A percentile compares a stretch with the other conserved stretches of the same genome.
phyloP scores from a whole-genome alignment of 1,140 invertebrate species.

The Ostrea denselamellosa region DNA sequence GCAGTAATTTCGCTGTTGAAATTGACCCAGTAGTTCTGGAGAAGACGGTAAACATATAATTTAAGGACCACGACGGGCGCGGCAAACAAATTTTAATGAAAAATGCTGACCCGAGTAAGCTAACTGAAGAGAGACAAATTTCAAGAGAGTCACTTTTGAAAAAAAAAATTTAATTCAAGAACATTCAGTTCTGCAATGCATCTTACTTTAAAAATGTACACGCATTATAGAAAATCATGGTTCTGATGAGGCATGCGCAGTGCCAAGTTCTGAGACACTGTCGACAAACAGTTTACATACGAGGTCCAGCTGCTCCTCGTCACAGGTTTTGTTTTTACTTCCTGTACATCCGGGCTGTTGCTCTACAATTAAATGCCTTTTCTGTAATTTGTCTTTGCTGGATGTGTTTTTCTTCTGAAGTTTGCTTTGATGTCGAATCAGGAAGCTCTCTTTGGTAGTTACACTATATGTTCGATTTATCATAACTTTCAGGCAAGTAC shows the following conservation, averaged over 20 bases:
- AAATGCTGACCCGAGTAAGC: too few species aligned
- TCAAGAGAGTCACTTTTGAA: not conserved
- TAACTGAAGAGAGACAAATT: too few species aligned
- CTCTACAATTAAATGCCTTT: conserved; percentile 15
- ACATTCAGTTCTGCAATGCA: not conserved
- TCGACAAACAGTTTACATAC: conserved; percentile 37
- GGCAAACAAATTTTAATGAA: too few species aligned
- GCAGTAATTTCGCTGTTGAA: too few species aligned
- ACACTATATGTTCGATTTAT: conserved; percentile 53
- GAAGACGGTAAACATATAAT: too few species aligned
- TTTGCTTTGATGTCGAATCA: conserved; percentile 54
- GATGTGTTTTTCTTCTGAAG: not conserved
- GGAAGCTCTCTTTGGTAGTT: conserved; percentile 54
- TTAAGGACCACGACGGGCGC: too few species aligned
- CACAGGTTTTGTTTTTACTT: conserved; percentile 13
- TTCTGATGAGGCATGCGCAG: not conserved
- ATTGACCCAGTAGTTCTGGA: too few species aligned
- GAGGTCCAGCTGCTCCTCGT: conserved; percentile 1
- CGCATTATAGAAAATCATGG: not conserved
- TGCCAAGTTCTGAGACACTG: conserved; percentile 10
- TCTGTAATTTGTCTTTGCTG: not conserved
- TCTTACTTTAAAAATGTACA: not conserved
- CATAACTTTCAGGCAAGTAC: conserved; percentile 53
- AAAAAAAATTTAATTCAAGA: not conserved
- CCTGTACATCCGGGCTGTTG: not conserved